Conservation (phyloP, 1,140 invertebrate genomes). For the Heliconius congener region DNA sequence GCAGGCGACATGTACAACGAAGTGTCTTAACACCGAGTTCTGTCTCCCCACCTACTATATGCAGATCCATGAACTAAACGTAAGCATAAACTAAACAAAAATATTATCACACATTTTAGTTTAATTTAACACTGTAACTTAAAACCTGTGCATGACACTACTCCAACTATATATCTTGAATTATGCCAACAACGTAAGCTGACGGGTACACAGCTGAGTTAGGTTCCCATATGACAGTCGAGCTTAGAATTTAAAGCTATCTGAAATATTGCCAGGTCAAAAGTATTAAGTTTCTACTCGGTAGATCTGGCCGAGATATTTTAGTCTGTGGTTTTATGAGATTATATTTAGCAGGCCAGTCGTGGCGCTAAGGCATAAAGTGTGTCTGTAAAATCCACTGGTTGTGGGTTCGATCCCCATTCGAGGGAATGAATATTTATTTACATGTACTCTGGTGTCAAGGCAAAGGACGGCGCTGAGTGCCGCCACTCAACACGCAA, state of each 20-base stretch:
- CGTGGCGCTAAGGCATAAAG: no score
- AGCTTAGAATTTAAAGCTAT: slow-evolving; percentile 11
- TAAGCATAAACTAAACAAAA: not conserved
- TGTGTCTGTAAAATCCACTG: no score
- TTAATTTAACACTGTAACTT: not conserved
- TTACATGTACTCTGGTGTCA: no score
- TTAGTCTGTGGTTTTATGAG: not conserved
- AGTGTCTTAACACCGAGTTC: not conserved
- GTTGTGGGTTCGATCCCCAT: no score
- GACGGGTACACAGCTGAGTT: slow-evolving; percentile 7
- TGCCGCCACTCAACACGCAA: no score
- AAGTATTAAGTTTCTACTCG: slow-evolving; percentile 6
- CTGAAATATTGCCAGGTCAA: slow-evolving; percentile 9
- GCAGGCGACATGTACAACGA: not conserved
- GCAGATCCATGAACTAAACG: no score
- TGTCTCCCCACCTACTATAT: not conserved
- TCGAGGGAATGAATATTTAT: no score
- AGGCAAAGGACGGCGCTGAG: no score
- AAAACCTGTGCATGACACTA: not conserved
- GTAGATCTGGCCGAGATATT: not conserved
- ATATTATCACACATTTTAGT: not conserved
- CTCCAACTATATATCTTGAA: slow-evolving; percentile 1
- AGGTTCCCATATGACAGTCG: slow-evolving; percentile 11
- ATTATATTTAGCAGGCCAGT: not conserved
- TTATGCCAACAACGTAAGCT: slow-evolving; percentile 13